These are phyloP conservation scores for Agrochola macilenta DNA, from an alignment of 2,888 invertebrate genomes.

Conservation along the genomic window DNA sequence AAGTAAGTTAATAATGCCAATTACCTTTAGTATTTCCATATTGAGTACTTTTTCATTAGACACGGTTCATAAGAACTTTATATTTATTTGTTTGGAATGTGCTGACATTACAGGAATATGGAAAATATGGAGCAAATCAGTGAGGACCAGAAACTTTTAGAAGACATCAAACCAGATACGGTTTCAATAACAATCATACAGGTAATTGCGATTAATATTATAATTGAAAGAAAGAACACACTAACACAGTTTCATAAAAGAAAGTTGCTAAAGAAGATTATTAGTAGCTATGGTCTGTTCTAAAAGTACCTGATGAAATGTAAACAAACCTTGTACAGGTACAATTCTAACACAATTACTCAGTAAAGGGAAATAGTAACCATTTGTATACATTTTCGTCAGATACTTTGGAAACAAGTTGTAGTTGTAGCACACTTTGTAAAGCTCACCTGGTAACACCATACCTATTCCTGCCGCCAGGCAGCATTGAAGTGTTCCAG, in stretches of 20 bases:
- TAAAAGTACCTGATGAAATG: background rate
- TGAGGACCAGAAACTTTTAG: slow-evolving; percentile 77
- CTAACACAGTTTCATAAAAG: background rate
- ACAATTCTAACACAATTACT: background rate
- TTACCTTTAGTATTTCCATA: background rate
- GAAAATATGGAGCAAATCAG: slow-evolving; percentile 72
- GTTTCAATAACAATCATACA: slow-evolving; percentile 88
- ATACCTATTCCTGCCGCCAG: background rate
- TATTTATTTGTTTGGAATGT: slow-evolving; percentile 58
- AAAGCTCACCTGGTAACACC: too few species aligned
- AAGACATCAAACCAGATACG: slow-evolving; percentile 87
- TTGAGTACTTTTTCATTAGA: background rate
- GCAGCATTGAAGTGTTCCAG: background rate
- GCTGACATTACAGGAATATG: slow-evolving; percentile 73
- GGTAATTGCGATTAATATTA: slow-evolving; percentile 69
- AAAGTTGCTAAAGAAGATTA: background rate
- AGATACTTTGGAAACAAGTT: background rate
- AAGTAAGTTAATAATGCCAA: slow-evolving; percentile 77
- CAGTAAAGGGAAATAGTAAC: too few species aligned
- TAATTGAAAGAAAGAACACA: too few species aligned
- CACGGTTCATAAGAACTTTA: slow-evolving; percentile 19
- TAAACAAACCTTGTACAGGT: background rate
- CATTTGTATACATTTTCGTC: background rate
- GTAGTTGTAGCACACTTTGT: background rate
- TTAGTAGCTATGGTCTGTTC: background rate